Percentiles rank a stretch among this genome's conserved stretches.
These are phyloP conservation scores for Argyresthia albistria DNA, from an alignment of 2,888 invertebrate species.

Conservation along the genomic window DNA sequence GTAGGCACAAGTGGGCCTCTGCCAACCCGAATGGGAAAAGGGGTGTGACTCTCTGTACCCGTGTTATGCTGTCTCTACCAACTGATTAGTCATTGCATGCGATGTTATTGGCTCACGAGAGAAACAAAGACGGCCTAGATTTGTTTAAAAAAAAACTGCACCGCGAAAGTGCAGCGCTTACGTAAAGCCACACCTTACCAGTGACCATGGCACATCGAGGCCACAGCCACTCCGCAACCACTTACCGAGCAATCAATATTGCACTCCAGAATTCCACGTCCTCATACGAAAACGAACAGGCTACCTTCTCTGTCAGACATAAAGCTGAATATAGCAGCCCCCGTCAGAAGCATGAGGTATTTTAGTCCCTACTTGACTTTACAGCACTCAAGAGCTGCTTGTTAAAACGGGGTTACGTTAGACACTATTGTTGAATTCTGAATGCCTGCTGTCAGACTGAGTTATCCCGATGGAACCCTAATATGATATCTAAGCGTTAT, in stretches of 20 bases:
- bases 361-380: too few relatives aligned
- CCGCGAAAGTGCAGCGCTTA: neutral
- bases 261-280: too few relatives aligned
- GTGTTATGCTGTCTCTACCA: too few relatives aligned
- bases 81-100: too few relatives aligned
- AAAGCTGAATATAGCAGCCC: neutral
- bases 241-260: neutral
- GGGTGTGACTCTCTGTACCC: too few relatives aligned
- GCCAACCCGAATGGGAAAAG: too few relatives aligned
- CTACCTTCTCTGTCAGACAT: neutral
- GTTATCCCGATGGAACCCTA: too few relatives aligned
- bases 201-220: neutral
- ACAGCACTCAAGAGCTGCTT: neutral
- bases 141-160: neutral
- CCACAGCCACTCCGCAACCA: neutral
- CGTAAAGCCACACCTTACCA: neutral
- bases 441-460: neutral
- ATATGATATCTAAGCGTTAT: too few relatives aligned
- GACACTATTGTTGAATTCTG: neutral
- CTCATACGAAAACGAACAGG: too few relatives aligned
- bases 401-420: neutral
- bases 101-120: too few relatives aligned
- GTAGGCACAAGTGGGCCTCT: too few relatives aligned
- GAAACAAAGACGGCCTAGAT: too few relatives aligned
- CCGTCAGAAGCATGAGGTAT: neutral